Percentiles rank a stretch among this genome's conserved stretches.
Conservation (phyloP, 2,888 invertebrate genomes). For the Acholoe squamosa region DNA sequence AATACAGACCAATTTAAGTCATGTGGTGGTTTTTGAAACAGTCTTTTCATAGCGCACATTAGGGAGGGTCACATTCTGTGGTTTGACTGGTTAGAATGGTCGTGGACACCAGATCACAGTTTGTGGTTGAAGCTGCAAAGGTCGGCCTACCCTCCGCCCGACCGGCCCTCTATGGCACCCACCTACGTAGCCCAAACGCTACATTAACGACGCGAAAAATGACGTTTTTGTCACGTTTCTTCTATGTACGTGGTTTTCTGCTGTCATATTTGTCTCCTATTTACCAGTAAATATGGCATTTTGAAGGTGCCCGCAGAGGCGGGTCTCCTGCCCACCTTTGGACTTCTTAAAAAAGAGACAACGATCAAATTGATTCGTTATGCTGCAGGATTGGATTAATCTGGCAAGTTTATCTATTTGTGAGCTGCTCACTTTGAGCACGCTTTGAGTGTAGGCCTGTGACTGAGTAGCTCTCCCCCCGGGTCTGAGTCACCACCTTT, state of each 20-base stretch:
- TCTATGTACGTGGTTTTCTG: not conserved
- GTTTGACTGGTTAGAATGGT: not conserved
- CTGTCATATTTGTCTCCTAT: constrained; percentile 11
- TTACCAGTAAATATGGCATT: constrained; percentile 41
- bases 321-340: not conserved
- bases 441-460: too few species aligned
- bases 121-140: not conserved
- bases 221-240: constrained; percentile 26
- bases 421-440: not conserved
- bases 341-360: not conserved
- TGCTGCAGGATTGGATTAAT: not conserved
- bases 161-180: not conserved
- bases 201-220: not conserved
- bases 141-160: not conserved
- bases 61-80: not conserved
- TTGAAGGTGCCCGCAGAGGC: not conserved
- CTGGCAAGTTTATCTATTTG: constrained; percentile 24
- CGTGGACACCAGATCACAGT: not conserved
- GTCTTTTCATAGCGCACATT: too few species aligned
- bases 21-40: too few species aligned
- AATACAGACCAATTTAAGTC: too few species aligned
- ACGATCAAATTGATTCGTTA: constrained; percentile 34
- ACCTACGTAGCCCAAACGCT: constrained; percentile 9
- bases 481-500: not conserved
- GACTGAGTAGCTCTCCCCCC: not conserved